Conservation (phyloP, 2,888 invertebrate genomes). For the Pocota personata region DNA sequence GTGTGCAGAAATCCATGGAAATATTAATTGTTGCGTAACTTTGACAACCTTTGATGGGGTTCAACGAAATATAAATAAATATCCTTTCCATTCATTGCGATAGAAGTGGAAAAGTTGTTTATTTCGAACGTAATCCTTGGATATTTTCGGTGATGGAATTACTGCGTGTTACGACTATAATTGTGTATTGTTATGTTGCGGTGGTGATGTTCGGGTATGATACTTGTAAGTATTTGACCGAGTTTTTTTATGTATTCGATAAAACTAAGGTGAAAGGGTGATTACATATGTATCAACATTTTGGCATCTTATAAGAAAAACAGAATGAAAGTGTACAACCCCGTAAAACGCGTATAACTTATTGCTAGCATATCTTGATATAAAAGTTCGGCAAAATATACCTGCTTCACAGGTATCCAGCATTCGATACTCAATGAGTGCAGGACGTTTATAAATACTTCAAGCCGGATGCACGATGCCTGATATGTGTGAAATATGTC, state of each 20-base stretch:
- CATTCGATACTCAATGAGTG: too few species aligned
- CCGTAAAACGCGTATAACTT: too few species aligned
- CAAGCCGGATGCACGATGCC: too few species aligned
- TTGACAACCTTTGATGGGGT: conserved; percentile 55
- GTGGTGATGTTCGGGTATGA: neutral
- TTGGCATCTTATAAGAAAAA: neutral
- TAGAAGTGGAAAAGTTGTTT: conserved; percentile 51
- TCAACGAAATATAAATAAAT: conserved; percentile 47
- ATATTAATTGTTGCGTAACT: conserved; percentile 55
- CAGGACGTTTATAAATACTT: too few species aligned
- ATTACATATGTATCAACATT: neutral
- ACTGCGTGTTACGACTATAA: neutral
- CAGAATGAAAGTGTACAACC: neutral
- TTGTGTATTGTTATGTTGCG: neutral
- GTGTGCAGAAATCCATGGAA: conserved; percentile 10
- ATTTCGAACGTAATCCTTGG: conserved; percentile 28
- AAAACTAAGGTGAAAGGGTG: neutral
- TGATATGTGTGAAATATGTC: too few species aligned
- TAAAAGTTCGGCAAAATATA: too few species aligned
- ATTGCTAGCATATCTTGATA: too few species aligned
- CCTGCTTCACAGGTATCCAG: too few species aligned
- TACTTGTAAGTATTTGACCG: neutral
- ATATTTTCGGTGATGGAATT: neutral
- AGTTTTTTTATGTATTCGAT: neutral
- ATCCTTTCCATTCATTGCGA: conserved; percentile 27